These are phyloP conservation scores for Actenoides hombroni DNA, from an alignment of 2,113 vertebrate species.

Conservation along the genomic window DNA sequence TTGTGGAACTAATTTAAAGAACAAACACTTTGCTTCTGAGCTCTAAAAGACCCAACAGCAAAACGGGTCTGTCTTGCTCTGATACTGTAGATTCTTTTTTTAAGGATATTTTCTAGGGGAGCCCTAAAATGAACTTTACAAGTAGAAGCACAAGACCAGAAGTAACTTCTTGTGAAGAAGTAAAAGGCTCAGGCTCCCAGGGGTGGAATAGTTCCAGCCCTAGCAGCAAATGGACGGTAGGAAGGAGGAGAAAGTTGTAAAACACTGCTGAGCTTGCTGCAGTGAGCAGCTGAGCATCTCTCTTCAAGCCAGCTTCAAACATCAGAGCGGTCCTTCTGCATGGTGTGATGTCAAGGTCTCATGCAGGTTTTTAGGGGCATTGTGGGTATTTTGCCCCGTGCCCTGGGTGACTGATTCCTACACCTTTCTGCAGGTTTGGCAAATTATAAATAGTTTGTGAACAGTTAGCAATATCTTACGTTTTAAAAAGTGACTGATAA, in stretches of 20 bases:
- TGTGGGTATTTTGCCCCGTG: background rate
- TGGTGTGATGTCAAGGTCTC: background rate
- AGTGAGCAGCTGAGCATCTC: background rate
- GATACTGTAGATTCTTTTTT: background rate
- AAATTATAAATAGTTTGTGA: background rate
- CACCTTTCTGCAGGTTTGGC: background rate
- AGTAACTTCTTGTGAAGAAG: background rate
- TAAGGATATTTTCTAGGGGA: background rate
- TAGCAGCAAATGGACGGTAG: background rate
- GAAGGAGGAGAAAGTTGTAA: background rate
- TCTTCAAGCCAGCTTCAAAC: background rate
- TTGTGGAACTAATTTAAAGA: background rate
- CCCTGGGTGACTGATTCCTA: background rate
- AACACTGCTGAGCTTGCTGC: background rate
- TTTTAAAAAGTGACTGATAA: background rate
- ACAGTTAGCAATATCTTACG: background rate
- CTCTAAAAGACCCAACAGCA: background rate
- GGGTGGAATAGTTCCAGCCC: background rate
- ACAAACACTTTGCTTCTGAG: background rate
- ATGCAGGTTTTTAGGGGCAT: fast-evolving
- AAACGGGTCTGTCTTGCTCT: background rate
- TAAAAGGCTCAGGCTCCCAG: background rate
- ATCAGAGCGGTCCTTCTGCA: fast-evolving
- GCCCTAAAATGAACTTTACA: background rate
- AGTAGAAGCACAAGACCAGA: background rate